Evolutionary conservation across 2,797 vertebrate genomes (phyloP).

Genomic region (Vultur gryphus): DNA sequence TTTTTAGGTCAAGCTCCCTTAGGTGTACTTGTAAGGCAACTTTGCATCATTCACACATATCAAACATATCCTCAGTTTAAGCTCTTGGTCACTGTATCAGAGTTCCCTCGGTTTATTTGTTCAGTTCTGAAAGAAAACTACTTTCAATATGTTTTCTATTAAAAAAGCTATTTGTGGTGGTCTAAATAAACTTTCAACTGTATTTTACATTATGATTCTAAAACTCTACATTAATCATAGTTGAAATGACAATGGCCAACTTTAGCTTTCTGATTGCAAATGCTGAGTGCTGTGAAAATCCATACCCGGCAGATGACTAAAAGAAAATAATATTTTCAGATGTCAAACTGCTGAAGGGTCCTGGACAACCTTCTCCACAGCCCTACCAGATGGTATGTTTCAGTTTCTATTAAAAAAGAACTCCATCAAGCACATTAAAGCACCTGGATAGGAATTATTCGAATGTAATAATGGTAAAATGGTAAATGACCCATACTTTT

Average conservation of each 20-base stretch:
- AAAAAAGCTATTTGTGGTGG: neutral
- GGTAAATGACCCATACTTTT: neutral
- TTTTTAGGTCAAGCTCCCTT: neutral
- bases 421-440: neutral
- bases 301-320: neutral
- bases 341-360: neutral
- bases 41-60: neutral
- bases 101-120: neutral
- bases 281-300: neutral
- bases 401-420: neutral
- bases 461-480: neutral
- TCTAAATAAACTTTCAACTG: neutral
- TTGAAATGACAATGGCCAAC: neutral
- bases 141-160: neutral
- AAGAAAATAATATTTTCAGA: neutral
- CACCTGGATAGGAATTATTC: neutral
- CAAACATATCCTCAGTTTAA: neutral
- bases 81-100: neutral
- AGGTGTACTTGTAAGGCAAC: neutral
- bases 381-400: neutral
- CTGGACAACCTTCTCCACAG: neutral
- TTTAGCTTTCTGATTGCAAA: neutral
- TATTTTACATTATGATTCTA: neutral
- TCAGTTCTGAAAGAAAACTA: neutral
- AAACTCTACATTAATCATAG: neutral